These are phyloP conservation scores for Caenorhabditis sp. DNA, from an alignment of 2,888 invertebrate species.

Conservation along the genomic window DNA sequence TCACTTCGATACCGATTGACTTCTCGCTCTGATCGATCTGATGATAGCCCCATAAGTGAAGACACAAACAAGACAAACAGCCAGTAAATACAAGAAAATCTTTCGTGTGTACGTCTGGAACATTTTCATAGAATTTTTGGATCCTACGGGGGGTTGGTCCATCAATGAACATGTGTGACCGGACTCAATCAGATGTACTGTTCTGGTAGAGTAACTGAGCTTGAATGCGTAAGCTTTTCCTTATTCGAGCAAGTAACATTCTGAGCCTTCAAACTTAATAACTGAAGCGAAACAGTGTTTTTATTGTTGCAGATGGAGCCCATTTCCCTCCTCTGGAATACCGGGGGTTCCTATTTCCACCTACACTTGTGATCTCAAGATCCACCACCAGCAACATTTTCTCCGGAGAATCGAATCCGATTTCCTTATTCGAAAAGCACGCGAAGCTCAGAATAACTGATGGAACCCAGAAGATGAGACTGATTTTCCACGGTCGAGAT, in stretches of 20 bases:
- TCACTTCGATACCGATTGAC: background rate
- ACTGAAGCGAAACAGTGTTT: too few relatives aligned
- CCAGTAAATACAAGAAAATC: background rate
- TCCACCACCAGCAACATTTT: conserved; percentile 11
- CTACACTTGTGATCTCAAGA: conserved; percentile 1
- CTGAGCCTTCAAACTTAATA: too few relatives aligned
- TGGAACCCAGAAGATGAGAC: conserved; percentile 10
- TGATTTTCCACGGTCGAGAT: conserved; percentile 13
- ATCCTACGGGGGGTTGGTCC: too few relatives aligned
- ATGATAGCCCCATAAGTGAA: background rate
- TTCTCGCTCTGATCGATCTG: conserved; percentile 7
- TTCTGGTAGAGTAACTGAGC: too few relatives aligned
- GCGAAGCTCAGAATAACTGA: background rate
- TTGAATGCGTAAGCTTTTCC: too few relatives aligned
- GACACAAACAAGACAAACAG: background rate
- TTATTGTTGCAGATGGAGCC: too few relatives aligned
- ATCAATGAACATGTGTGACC: too few relatives aligned
- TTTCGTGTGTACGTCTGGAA: conserved; percentile 14
- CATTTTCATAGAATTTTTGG: too few relatives aligned
- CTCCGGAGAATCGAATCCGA: conserved; percentile 20
- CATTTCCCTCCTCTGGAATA: too few relatives aligned
- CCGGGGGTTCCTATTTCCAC: background rate
- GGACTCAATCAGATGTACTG: too few relatives aligned
- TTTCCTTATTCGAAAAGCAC: conserved; percentile 4
- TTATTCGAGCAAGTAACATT: too few relatives aligned